Evolutionary conservation across 2,888 invertebrate species (phyloP).

Genomic region (Campoletis raptor): DNA sequence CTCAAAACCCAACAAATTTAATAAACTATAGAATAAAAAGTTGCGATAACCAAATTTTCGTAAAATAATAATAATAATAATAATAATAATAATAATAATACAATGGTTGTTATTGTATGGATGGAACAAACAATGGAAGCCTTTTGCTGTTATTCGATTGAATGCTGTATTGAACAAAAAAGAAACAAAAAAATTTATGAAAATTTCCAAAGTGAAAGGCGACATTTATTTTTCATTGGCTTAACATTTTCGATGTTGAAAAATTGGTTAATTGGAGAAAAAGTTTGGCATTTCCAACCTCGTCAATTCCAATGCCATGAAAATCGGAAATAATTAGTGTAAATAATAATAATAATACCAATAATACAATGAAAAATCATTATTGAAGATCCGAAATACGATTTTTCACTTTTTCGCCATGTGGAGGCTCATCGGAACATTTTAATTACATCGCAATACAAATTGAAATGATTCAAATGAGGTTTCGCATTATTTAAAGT

Average conservation of each 20-base stretch:
- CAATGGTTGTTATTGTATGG: not conserved
- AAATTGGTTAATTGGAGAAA: no score
- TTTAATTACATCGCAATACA: not conserved
- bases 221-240: not conserved
- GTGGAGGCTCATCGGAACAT: not conserved
- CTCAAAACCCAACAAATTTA: not conserved
- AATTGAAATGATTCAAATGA: not conserved
- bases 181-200: not conserved
- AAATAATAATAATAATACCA: not conserved
- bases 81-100: not conserved
- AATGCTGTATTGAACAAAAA: not conserved
- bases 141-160: not conserved
- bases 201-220: not conserved
- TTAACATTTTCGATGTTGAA: not conserved
- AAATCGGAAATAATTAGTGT: not conserved
- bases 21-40: no score
- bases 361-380: not conserved
- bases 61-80: no score
- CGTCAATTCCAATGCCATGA: no score
- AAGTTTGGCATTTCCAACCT: no score
- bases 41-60: no score
- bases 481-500: not conserved
- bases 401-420: not conserved
- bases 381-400: not conserved
- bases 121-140: not conserved